Evolutionary conservation across 2,888 invertebrate species (phyloP), one percentile per base, ranked within the genome.

Genomic region (Ferrisia virgata): DNA sequence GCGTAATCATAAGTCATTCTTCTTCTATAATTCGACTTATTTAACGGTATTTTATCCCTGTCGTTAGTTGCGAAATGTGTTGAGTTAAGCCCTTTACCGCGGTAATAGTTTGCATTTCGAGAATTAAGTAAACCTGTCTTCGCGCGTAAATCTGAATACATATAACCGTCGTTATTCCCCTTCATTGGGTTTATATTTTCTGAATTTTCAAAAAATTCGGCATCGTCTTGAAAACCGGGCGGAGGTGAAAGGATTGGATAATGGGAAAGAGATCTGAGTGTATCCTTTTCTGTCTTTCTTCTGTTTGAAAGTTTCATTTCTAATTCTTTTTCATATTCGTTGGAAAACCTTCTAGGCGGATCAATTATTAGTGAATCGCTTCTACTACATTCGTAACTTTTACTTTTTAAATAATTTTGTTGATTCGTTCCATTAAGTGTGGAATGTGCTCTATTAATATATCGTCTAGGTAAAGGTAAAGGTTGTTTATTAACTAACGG

Each of bases 161-260:
- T 15, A 18, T 36, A 76, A 36, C 18, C 72, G 36, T 11, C 72
- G 36, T 36, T 36, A 76, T 76, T 76, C 11, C 18, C 72, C 36
- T 76, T 76, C 1, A 9, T 18, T 0, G 72, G 72, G 15, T 76
- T 76, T 6, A 76, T 76, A 36, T 36, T 33, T 76, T 76, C 72
- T 3, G 33, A 76, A 22, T 36, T 36, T 36, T 76, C 72, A 18
- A 76, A 9, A 18, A 36, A 76, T 76, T 76, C 43, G 22, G 28
- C 33, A 15, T 72, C 89, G 86, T 92, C 92, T 87, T 93, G 93
- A 87, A 93, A 93, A 11, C 93, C 93, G 11, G 92, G 93, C 0
- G 93, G 93, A 11, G 93, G 93, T 18, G 93, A 93, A 78, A 93
- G 91, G 85, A 93, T 93, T 8, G 93, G 93, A 0, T 78, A 79